Evolutionary conservation across 2,113 vertebrate species (phyloP), one percentile per base, ranked within the genome.

Genomic region (Hydrolagus affinis): DNA sequence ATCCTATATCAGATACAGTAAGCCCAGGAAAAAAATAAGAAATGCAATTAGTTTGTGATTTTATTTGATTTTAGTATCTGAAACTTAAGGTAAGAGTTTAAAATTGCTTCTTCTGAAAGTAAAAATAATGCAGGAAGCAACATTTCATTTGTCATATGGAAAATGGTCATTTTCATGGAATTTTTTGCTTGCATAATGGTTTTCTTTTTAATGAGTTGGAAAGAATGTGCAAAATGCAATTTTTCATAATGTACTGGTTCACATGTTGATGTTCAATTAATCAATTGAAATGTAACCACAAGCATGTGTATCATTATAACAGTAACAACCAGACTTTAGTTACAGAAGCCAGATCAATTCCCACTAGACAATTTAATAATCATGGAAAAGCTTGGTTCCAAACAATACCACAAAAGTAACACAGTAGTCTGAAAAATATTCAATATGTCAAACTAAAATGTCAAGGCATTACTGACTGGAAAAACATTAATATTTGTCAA

Each of bases 381-480:
- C 11, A 77, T 60, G 60, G 57, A 23, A 77, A 77, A 23, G 21
- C 23, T 77, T 60, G n/a, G 32, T 44, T 11, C 17, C 32, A 75
- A 75, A 56, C 32, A 74, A 56, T 19, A 75, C 56, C 25, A 25
- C 60, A 60, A n/a, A 77, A 15, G 4, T 23, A 77, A 60, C 11
- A 77, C 75, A 77, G 75, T 75, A 75, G 32, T 75, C 73, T 75
- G 73, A 75, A 44, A 44, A 44, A 44, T 44, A 44, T 6, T 44
- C 44, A 44, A 77, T 23, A 60, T 23, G n/a, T 23, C n/a, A 23
- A 60, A 77, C 11, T 21, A 57, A 77, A 60, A 60, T 77, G 57
- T 77, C 57, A 77, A n/a, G 57, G 9, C 17, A 14, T 25, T 60
- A 25, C 44, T 77, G 75, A 60, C 11, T n/a, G 23, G 14, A 2